Base-by-base conservation (phyloP, 2,888 invertebrate species). In the Hermodice carunculata region DNA sequence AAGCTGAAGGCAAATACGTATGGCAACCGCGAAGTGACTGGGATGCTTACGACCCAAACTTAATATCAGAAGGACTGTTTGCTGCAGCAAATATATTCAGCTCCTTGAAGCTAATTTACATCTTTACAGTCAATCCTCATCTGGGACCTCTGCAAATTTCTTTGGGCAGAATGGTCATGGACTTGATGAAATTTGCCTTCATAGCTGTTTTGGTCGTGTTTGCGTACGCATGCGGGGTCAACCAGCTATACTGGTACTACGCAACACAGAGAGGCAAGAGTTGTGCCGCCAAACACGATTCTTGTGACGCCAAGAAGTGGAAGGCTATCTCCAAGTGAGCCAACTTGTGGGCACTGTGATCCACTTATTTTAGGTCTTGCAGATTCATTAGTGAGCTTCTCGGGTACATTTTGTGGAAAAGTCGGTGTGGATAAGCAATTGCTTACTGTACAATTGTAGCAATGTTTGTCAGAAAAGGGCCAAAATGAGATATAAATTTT, bases 31-130 rank as follows among this genome's bases (percentile, higher is more conserved):
- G 98, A 65, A 94, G 95, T 86, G 90, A 95, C 76, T 98, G 98
- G 98, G 96, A 98, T 87, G 93, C 97, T 5, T 98, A 96, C 94
- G 98, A 98, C 87, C 98, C 98, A 22, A 98, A 97, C 92, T 90
- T 98, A 76, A 94, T 98, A 32, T 79, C 86, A 0, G 86, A 86
- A 70, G 85, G 85, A 26, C 90, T 98, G 59, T 98, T 98, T 88
- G 98, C 98, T 19, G 96, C 98, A 22, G 98, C 98, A 73, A 99
- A 98, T 88, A 98, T 98, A 87, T 95, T 86, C 89, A 94, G 94
- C 84, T 95, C 95, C 3, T 87, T 97, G 66, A 97, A 97, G 87
- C 86, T 96, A 82, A 93, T 96, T 24, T 95, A 96, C 84, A 89
- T 96, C 78, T 96, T 96, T 87, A 95, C 95, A 59, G 94, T 96